Percentiles rank a stretch among this genome's conserved stretches.
These are phyloP conservation scores for Cnemophilus loriae DNA, from an alignment of 2,113 vertebrate species.

Conservation along the genomic window DNA sequence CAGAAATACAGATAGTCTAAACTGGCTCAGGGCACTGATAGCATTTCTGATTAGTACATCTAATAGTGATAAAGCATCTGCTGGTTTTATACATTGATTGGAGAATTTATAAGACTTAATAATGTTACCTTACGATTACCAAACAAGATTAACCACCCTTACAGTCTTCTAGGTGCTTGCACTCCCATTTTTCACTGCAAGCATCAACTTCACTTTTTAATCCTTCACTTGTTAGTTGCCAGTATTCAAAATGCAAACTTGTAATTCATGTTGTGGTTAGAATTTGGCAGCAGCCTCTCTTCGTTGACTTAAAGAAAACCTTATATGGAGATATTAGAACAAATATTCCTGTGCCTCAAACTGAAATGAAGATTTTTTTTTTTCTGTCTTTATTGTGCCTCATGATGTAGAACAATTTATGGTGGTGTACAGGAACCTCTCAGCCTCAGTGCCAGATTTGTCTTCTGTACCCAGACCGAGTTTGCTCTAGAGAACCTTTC, in stretches of 20 bases:
- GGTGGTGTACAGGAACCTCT: not conserved
- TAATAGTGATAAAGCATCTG: not conserved
- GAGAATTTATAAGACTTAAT: not conserved
- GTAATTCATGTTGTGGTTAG: conserved; percentile 16
- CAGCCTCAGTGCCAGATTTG: not conserved
- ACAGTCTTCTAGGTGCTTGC: not conserved
- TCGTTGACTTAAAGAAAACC: conserved; percentile 40
- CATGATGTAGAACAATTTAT: not conserved
- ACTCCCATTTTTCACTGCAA: not conserved
- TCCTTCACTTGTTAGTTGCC: not conserved
- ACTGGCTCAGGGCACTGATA: not conserved
- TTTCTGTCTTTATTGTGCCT: not conserved
- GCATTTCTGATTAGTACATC: not conserved
- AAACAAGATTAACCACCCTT: not conserved
- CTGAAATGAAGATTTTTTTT: not conserved
- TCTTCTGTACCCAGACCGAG: not conserved
- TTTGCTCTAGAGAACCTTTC: not conserved
- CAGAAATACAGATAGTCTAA: not conserved
- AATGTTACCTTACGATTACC: not conserved
- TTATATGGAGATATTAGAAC: conserved; percentile 27
- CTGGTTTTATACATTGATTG: not conserved
- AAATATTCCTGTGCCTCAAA: not conserved
- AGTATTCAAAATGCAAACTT: conserved; percentile 15
- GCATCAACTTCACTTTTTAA: not conserved
- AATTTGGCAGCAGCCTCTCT: conserved; percentile 19